These are phyloP conservation scores for Poeciliopsis presidionis DNA, from an alignment of 2,797 vertebrate species.

Conservation along the genomic window DNA sequence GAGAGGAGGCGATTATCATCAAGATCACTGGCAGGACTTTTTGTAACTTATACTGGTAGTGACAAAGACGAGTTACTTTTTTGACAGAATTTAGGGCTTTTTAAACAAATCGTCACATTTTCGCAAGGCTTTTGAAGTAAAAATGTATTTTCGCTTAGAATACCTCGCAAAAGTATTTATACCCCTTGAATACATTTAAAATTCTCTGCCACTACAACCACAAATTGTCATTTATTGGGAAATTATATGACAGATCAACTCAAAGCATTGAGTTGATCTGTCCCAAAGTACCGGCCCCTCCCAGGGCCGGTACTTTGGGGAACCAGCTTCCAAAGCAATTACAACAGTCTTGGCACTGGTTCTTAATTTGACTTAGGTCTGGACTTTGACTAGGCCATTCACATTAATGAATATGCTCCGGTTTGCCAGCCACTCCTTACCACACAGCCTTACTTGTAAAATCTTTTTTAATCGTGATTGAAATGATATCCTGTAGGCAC, in stretches of 20 bases:
- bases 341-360: background rate
- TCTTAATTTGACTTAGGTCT: background rate
- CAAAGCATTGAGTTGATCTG: no score
- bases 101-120: background rate
- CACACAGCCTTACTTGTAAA: background rate
- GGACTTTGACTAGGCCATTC: background rate
- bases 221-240: no score
- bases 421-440: background rate
- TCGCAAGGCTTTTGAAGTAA: background rate
- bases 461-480: background rate
- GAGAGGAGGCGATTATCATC: slow-evolving; percentile 13
- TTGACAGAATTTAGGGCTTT: background rate
- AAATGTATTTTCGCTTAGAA: background rate
- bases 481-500: background rate
- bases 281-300: no score
- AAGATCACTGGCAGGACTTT: background rate
- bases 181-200: no score
- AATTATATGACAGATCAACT: no score
- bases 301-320: background rate
- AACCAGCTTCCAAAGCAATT: background rate
- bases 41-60: background rate
- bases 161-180: no score
- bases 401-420: background rate
- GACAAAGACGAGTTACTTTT: background rate
- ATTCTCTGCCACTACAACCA: no score